Conservation (phyloP, 2,797 vertebrate genomes). For the Lepidocolaptes lacrymiger region DNA sequence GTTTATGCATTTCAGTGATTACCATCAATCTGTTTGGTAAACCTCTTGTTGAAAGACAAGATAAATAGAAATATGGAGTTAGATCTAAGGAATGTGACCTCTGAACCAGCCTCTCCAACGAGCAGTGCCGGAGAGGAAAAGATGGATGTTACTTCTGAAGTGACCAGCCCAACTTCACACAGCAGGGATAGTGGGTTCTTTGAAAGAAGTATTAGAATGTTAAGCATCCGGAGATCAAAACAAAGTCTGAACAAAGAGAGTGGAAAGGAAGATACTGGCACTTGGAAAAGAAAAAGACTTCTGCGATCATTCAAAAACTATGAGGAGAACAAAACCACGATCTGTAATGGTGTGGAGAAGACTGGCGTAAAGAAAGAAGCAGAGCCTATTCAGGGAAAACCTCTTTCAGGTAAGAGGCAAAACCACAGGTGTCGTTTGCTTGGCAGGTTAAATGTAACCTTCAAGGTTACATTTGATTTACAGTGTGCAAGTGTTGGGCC, state of each 20-base stretch:
- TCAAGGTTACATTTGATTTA: neutral
- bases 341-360: neutral
- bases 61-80: neutral
- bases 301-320: neutral
- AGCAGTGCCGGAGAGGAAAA: neutral
- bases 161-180: neutral
- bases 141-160: neutral
- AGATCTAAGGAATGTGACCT: neutral
- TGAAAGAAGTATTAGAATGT: constrained; percentile 22
- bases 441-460: neutral
- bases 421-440: neutral
- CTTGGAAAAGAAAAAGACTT: neutral
- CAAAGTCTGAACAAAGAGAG: neutral
- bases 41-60: neutral
- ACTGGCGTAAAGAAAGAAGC: neutral
- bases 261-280: neutral
- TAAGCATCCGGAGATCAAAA: constrained; percentile 13
- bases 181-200: neutral
- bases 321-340: neutral
- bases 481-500: neutral
- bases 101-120: neutral
- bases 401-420: constrained; percentile 60
- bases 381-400: constrained; percentile 22
- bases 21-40: neutral
- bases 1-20: neutral